Conservation (phyloP, 2,797 vertebrate genomes). For the Distichodus sexfasciatus region DNA sequence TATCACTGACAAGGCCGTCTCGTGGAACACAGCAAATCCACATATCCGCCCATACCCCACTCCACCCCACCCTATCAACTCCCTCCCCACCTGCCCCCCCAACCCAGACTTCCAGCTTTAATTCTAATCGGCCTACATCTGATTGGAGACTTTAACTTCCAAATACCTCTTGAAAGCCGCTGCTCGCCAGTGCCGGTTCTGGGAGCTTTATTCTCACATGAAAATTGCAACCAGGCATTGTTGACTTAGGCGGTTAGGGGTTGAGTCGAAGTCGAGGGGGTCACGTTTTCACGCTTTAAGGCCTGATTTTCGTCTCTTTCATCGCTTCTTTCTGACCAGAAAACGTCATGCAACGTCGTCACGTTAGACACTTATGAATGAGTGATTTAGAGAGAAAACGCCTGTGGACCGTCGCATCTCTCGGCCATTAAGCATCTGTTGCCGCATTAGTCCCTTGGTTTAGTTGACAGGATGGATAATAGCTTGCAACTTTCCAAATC, state of each 20-base stretch:
- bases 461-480: background rate
- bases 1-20: conserved; percentile 79
- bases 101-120: conserved; percentile 79
- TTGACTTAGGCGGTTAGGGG: conserved; percentile 50
- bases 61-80: conserved; percentile 77
- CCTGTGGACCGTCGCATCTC: background rate
- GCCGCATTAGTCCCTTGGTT: background rate
- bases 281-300: background rate
- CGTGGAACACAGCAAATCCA: conserved; percentile 77
- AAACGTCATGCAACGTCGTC: conserved; percentile 28
- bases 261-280: conserved; percentile 29
- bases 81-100: too few relatives aligned
- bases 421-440: conserved; percentile 14
- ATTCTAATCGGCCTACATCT: conserved; percentile 83
- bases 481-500: background rate
- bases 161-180: conserved; percentile 79
- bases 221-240: conserved; percentile 68
- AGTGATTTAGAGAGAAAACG: background rate
- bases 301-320: background rate
- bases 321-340: background rate
- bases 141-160: conserved; percentile 80
- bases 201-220: conserved; percentile 71
- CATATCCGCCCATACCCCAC: too few relatives aligned
- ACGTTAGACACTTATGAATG: background rate
- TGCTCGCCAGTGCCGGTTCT: conserved; percentile 69